Evolutionary conservation across 2,888 invertebrate genomes (phyloP).

Genomic region (Diarsia brunnea): DNA sequence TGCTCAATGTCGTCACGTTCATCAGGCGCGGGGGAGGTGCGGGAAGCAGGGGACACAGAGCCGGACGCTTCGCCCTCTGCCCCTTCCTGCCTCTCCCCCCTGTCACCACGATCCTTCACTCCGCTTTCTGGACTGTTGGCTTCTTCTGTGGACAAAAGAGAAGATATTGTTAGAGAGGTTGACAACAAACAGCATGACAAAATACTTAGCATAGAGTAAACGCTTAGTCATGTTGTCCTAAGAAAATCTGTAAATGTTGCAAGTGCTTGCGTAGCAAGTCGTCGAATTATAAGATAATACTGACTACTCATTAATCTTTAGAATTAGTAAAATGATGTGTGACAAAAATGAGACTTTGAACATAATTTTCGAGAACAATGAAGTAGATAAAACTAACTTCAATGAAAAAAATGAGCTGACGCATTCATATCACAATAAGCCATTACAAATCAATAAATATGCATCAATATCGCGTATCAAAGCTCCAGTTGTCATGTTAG

Average conservation of each 20-base stretch:
- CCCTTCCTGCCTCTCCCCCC: constrained; percentile 87
- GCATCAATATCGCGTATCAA: constrained; percentile 36
- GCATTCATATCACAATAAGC: constrained; percentile 17
- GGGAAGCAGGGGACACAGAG: constrained; percentile 82
- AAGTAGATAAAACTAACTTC: background rate
- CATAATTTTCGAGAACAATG: background rate
- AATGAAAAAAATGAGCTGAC: constrained; percentile 4
- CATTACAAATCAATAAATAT: constrained; percentile 47
- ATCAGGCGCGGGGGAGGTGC: constrained; percentile 82
- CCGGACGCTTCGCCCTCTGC: constrained; percentile 87
- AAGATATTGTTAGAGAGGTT: constrained; percentile 38
- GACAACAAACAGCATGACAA: background rate
- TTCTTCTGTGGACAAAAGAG: constrained; percentile 88
- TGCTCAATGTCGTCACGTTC: constrained; percentile 90
- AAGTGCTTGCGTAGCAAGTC: too few species aligned
- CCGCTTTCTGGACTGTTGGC: constrained; percentile 91
- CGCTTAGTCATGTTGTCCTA: background rate
- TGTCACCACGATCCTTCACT: constrained; percentile 89
- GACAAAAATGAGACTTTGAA: background rate
- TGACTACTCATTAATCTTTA: background rate
- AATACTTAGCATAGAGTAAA: background rate
- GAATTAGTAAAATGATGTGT: constrained; percentile 6
- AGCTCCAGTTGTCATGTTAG: constrained; percentile 30
- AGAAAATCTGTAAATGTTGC: background rate
- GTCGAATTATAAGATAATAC: constrained; percentile 10